Base-by-base conservation (phyloP, 2,797 vertebrate species). In the Orientallactaga sibirica region DNA sequence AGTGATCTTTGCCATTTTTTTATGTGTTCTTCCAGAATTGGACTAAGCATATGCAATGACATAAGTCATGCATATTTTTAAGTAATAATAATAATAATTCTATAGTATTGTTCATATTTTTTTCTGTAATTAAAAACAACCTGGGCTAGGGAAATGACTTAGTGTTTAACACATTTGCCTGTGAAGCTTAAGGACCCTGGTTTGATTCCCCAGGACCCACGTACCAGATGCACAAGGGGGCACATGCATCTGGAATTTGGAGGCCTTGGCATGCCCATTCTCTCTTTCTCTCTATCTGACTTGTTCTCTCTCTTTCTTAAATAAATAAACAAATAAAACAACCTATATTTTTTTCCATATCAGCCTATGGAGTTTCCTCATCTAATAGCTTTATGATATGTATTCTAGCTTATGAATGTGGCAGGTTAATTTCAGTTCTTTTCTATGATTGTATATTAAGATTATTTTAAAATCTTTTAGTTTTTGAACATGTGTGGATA, bases 101-200 rank as follows among this genome's bases (percentile, higher is more conserved):
- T 43, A 64, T 55, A 48, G 88, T 48, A 68, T 43, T 68, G 58
- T 41, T 41, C 14, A 70, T 11, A 62, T 62, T 86, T 8, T 68
- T 78, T 92, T 8, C 84, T 91, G 12, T 24, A 78, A 84, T 81
- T 89, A 37, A 91, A 87, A 77, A 86, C 27, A 12, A 19, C 25
- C 15, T 29, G 33, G 33, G 33, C 33, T 37, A 37, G 33, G 33
- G 33, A 37, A 37, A 37, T 37, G 33, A 37, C 2, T 37, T 37
- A 37, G 33, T 37, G 33, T 2, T 37, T 37, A 37, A 37, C 33
- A 37, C 33, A 37, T 37, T 37, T 37, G 33, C 33, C 33, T 37
- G 33, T 37, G 33, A 37, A 37, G 33, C 33, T 37, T 37, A 37
- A 33, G 1, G 22, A 37, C 33, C 33, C 33, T 37, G 33, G 33